A percentile compares a stretch with the other conserved stretches of the same genome.
Conservation (phyloP, 2,797 vertebrate genomes). For the Cyclopterus lumpus region DNA sequence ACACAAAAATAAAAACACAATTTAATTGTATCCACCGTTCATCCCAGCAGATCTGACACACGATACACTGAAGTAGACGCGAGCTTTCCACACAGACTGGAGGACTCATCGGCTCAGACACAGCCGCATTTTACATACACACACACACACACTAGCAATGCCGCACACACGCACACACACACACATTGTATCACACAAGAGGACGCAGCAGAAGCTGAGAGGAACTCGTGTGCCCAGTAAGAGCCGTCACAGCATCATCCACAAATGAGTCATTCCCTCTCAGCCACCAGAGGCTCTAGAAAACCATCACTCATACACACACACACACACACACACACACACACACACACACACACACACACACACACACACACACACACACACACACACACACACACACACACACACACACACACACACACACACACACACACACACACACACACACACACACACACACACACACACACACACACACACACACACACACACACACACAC, state of each 20-base stretch:
- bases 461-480: no score
- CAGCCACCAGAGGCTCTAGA: constrained; percentile 47
- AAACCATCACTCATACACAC: constrained; percentile 24
- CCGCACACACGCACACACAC: neutral
- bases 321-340: constrained; percentile 3
- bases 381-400: no score
- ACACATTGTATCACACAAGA: constrained; percentile 36
- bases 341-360: no score
- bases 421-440: no score
- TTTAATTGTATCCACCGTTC: no score
- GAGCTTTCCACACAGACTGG: constrained; percentile 29
- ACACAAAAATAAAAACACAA: no score
- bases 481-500: no score
- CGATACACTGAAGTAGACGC: no score
- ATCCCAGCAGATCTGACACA: no score
- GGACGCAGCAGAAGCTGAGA: constrained; percentile 61
- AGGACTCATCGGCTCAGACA: constrained; percentile 45
- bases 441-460: no score
- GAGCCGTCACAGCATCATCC: constrained; percentile 70
- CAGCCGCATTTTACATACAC: constrained; percentile 56
- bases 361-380: no score
- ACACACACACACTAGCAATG: neutral
- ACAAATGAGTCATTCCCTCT: constrained; percentile 66
- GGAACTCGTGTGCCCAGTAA: constrained; percentile 62
- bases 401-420: no score